Base-by-base conservation (phyloP, 2,113 vertebrate genomes). In the Gnathonemus longibarbis region DNA sequence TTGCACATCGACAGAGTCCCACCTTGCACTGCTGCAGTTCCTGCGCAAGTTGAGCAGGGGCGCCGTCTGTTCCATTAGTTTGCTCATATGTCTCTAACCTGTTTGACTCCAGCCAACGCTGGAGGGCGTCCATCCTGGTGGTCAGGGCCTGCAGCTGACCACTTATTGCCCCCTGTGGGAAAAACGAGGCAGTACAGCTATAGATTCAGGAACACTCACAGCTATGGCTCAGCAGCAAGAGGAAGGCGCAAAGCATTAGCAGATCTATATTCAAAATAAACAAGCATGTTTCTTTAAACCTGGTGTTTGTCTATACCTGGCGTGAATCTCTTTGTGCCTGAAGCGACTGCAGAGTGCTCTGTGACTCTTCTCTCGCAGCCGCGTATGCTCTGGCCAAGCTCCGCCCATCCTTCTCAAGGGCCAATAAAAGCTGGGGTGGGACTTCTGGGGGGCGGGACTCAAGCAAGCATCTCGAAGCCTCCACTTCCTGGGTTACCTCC, bases 371-470 rank as follows among this genome's bases (percentile, higher is more conserved):
- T 0, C 87, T 94, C 0, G 97, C 96, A 0, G 97, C 96, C 90
- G 94, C 94, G 88, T 97, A 96, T 21, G 97, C 97, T 90, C 97
- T 97, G 15, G 96, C 94, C 88, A 99, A 95, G 93, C 97, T 98
- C 92, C 97, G 97, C 91, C 95, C 94, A 84, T 99, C 98, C 92
- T 98, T 99, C 91, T 98, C 97, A 91, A 99, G 93, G 74, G 98
- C 98, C 88, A 95, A 94, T 88, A 98, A 92, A 17, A 99, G 95
- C 91, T 99, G 97, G 31, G 95, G 93, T 66, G 98, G 98, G 89
- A 99, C 97, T 89, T 97, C 96, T 87, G 93, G 93, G 2, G 95
- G 96, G 85, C 92, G 94, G 88, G 93, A 96, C 93, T 94, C 93
- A 90, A 97, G 92, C 42, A 97, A 95, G 31, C 90, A 90, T 91